Evolutionary conservation across 2,888 invertebrate species (phyloP), one percentile per base, ranked within the genome.

Genomic region (Lasioglossum villosulum): DNA sequence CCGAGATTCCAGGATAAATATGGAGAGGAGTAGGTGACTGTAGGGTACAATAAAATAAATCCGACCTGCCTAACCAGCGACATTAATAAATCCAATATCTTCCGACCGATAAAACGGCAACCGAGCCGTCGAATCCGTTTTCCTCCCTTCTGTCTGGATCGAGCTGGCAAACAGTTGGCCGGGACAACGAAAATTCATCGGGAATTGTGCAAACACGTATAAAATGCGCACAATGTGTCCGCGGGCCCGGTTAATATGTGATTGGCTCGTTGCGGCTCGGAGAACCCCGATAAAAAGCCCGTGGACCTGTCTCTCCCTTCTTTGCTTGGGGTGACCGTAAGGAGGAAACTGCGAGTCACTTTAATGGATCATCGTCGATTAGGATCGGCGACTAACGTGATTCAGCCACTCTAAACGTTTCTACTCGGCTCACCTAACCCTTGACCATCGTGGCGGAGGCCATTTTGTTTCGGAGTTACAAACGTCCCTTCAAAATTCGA

Each of bases 201-300:
- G 91, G 92, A 94, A 94, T 95, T 95, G 95, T 94, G 94, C 95
- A 95, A 95, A 95, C 93, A 94, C 94, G 95, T 95, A 95, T 94
- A 94, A 95, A 95, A 95, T 95, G 89, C 90, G 91, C 88, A 95
- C 95, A 95, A 95, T 95, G 94, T 94, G 94, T 92, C 93, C 94
- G 93, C 90, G 93, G 93, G 92, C 90, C 93, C 93, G 94, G 90
- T 89, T 94, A 94, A 95, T 94, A 92, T 86, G 91, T 81, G 88
- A 87, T 84, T 63, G 79, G 80, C 34, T 71, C 86, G 48, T 79
- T 59, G 84, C 73, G 85, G 77, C 80, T 79, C 78, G 63, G 70
- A 70, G 81, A 72, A 80, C 59, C 83, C 59, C 52, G 87, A 87
- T 89, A 89, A 90, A 90, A 91, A 90, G 87, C 70, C 78, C 72